Base-by-base conservation (phyloP, 2,888 invertebrate species). In the Parascotia fuliginaria region DNA sequence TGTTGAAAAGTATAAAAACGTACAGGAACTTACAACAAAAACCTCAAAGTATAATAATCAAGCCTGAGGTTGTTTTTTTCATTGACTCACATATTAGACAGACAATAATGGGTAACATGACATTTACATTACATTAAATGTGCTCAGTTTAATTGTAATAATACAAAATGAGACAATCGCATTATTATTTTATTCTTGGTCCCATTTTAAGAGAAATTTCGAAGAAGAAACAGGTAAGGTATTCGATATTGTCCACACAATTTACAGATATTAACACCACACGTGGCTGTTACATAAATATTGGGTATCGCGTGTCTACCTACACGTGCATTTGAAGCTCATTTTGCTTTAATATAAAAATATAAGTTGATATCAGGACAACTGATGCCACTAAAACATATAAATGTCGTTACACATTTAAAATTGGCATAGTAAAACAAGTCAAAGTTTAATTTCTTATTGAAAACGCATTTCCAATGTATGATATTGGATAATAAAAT, bases 11-110 rank as follows among this genome's bases (percentile, higher is more conserved):
- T 42, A 9, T 13, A 15, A 38, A 14, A 37, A 38, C 31, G 27
- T 9, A 36, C 27, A 41, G 37, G 46, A 53, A 46, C 47, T 42
- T 36, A 19, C 24, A 14, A 43, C 28, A 65, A 46, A 58, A 81
- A 80, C 70, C 14, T 12, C 60, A 65, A 78, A 73, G 60, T 64
- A 70, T 76, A 69, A 76, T 76, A 71, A 76, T 75, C 71, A 70
- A 63, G 62, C 52, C 58, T 46, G 65, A 66, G 55, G 57, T 70
- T 54, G 58, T 52, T 48, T 48, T 55, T 48, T 54, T 42, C 48
- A 32, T 45, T 62, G 55, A 64, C 12, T 58, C 52, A 58, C 19
- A 19, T 19, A 19, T 19, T 3, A 5, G 19, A 2, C 19, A 19
- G 19, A 3, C 19, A 19, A 19, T 19, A n/a, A n/a, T n/a, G n/a